A percentile compares a stretch with the other conserved stretches of the same genome.
These are phyloP conservation scores for Smithornis capensis DNA, from an alignment of 2,113 vertebrate species.

Conservation along the genomic window DNA sequence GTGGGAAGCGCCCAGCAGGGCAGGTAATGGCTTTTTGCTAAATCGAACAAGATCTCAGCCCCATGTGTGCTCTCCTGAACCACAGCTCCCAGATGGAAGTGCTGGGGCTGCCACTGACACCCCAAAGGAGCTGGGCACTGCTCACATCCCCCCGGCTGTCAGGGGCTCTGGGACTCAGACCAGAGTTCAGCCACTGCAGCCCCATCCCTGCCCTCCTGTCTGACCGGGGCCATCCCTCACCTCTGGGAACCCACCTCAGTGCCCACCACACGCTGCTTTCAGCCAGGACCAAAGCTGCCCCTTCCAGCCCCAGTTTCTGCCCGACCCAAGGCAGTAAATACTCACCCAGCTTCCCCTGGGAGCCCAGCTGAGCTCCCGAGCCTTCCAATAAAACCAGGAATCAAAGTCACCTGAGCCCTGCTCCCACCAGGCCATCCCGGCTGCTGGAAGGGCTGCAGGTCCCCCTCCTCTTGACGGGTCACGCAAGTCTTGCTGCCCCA, in stretches of 20 bases:
- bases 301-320: background rate
- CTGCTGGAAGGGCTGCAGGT: conserved; percentile 77
- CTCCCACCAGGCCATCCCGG: conserved; percentile 73
- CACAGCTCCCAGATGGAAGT: background rate
- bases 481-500: conserved; percentile 67
- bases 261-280: background rate
- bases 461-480: conserved; percentile 68
- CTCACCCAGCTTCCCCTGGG: background rate
- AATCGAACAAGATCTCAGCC: background rate
- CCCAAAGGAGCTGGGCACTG: background rate
- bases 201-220: background rate
- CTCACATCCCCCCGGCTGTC: fast-evolving
- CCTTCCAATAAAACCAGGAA: background rate
- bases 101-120: fast-evolving
- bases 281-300: background rate
- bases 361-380: background rate
- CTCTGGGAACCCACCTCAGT: background rate
- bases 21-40: background rate
- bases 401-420: background rate
- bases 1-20: background rate
- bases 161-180: fast-evolving
- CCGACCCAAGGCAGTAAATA: background rate
- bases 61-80: background rate
- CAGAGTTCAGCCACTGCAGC: fast-evolving
- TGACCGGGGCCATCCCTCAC: background rate